Percentiles rank a stretch among this genome's conserved stretches.
Conservation (phyloP, 2,888 invertebrate genomes). For the Catocala fraxini region DNA sequence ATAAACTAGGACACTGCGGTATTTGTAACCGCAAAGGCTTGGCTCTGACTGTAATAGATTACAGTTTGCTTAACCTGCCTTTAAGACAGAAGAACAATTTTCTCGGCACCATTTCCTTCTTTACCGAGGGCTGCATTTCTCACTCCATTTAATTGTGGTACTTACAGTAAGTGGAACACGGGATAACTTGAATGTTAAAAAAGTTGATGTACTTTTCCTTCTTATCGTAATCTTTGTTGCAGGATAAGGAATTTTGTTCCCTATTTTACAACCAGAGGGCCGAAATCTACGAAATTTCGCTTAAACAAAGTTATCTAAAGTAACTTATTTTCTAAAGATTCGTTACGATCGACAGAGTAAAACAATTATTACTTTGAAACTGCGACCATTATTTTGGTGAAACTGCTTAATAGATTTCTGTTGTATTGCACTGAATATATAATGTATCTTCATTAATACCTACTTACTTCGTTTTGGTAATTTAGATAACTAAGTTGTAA, state of each 20-base stretch:
- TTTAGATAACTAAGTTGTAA: too few species aligned
- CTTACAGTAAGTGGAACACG: constrained; percentile 50
- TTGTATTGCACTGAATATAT: background rate
- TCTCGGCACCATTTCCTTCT: constrained; percentile 51
- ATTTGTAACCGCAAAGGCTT: constrained; percentile 65
- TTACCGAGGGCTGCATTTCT: constrained; percentile 50
- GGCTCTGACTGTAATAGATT: constrained; percentile 63
- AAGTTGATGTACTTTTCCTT: constrained; percentile 50
- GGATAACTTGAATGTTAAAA: constrained; percentile 48
- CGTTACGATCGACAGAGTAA: constrained; percentile 16
- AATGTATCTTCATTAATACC: too few species aligned
- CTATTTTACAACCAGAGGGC: constrained; percentile 20
- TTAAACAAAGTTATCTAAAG: constrained; percentile 22
- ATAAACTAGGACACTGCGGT: constrained; percentile 70
- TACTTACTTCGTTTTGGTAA: too few species aligned
- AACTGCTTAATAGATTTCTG: constrained; percentile 5
- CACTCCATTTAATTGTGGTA: constrained; percentile 54
- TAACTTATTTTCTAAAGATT: constrained; percentile 21
- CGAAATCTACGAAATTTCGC: constrained; percentile 21
- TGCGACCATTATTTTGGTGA: constrained; percentile 9
- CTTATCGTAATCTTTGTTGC: constrained; percentile 55
- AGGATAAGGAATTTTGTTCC: constrained; percentile 40
- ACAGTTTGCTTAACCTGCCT: constrained; percentile 72
- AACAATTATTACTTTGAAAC: constrained; percentile 22
- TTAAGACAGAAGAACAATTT: constrained; percentile 52